phyloP scores from a whole-genome alignment of 2,113 vertebrate species.

The Tichodroma muraria region DNA sequence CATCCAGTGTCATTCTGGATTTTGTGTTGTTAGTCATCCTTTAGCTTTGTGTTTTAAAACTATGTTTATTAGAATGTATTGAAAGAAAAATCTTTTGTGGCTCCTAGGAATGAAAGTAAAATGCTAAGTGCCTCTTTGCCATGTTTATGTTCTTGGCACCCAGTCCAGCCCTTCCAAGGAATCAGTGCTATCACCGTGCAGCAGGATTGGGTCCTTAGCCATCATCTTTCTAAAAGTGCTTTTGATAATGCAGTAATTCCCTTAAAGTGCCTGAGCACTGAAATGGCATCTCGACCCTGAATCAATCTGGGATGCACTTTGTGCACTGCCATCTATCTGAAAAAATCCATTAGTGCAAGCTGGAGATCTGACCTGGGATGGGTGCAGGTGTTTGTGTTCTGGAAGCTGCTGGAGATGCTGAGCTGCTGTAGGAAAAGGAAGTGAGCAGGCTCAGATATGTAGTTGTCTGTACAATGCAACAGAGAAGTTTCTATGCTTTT shows the following conservation, averaged over 20 bases:
- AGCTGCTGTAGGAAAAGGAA: background rate
- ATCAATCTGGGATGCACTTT: background rate
- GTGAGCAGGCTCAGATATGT: background rate
- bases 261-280: background rate
- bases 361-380: background rate
- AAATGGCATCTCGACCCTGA: constrained; percentile 28
- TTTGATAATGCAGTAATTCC: constrained; percentile 18
- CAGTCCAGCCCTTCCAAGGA: background rate
- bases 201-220: background rate
- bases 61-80: background rate
- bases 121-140: background rate
- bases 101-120: background rate
- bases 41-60: background rate
- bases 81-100: background rate
- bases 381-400: background rate
- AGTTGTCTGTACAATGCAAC: background rate
- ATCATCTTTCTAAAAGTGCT: background rate
- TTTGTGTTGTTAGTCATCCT: background rate
- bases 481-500: background rate
- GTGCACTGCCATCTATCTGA: constrained; percentile 33
- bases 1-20: background rate
- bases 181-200: background rate
- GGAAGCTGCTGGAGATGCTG: background rate
- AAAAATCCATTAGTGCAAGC: constrained; percentile 35
- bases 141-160: background rate